Percentiles rank a stretch among this genome's conserved stretches.
phyloP scores from a whole-genome alignment of 2,888 invertebrate species.

The Caenorhabditis uteleia region DNA sequence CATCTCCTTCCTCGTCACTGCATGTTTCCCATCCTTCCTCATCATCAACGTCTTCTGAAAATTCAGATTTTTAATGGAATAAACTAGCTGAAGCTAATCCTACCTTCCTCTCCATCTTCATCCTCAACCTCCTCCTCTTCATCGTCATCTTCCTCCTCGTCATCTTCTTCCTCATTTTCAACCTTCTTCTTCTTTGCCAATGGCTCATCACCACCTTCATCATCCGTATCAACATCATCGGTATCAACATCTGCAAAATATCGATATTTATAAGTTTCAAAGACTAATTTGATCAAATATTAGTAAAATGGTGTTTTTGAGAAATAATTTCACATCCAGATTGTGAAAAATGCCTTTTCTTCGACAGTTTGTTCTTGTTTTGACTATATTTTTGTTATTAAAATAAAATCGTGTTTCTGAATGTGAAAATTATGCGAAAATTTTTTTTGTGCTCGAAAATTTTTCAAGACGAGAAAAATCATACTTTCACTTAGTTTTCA shows the following conservation, averaged over 20 bases:
- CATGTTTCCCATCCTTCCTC: constrained; percentile 84
- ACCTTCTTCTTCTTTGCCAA: constrained; percentile 28
- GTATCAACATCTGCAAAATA: constrained; percentile 42
- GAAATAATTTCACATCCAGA: too few relatives aligned
- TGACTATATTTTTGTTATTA: too few relatives aligned
- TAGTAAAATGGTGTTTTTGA: too few relatives aligned
- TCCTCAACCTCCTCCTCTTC: constrained; percentile 22
- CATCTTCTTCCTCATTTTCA: constrained; percentile 41
- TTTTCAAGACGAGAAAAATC: too few relatives aligned
- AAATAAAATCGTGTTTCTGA: too few relatives aligned
- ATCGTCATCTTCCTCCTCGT: constrained; percentile 41
- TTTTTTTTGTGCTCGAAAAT: too few relatives aligned
- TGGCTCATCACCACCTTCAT: constrained; percentile 26
- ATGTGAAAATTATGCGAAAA: too few relatives aligned
- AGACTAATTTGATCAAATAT: neutral
- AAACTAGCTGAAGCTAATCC: constrained; percentile 1
- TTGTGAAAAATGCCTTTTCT: too few relatives aligned
- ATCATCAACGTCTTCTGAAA: constrained; percentile 37
- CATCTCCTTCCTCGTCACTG: constrained; percentile 82
- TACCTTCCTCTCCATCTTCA: constrained; percentile 5
- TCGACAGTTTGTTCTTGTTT: too few relatives aligned
- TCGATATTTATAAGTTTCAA: constrained; percentile 3
- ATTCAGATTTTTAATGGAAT: neutral
- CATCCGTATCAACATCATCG: constrained; percentile 43
- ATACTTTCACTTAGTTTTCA: too few relatives aligned